Percentiles rank a stretch among this genome's conserved stretches.
phyloP scores from a whole-genome alignment of 92 coral and sea anemone genomes.

The Zoanthus sansibaricus region DNA sequence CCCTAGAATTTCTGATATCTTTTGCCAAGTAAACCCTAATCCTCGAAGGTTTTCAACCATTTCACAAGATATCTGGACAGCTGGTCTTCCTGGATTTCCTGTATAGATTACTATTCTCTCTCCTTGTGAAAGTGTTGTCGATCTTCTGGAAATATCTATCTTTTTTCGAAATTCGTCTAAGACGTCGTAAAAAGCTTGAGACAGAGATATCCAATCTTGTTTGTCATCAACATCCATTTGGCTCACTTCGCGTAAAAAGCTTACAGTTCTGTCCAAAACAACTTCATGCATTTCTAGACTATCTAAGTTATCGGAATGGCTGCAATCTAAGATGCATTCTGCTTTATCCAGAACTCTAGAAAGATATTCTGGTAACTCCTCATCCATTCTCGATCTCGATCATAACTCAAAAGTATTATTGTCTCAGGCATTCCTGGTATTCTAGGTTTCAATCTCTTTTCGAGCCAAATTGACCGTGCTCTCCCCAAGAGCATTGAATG shows the following conservation, averaged over 20 bases:
- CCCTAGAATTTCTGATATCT: constrained; percentile 10
- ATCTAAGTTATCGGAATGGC: constrained; percentile 38
- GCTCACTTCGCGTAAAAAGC: no score
- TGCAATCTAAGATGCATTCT: constrained; percentile 39
- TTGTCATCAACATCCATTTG: no score
- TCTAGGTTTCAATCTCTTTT: constrained; percentile 37
- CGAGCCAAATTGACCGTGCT: constrained; percentile 39
- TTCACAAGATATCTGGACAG: constrained; percentile 15
- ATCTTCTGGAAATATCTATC: constrained; percentile 15
- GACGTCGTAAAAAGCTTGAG: constrained; percentile 36
- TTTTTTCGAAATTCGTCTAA: background rate
- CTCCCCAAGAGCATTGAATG: constrained; percentile 27
- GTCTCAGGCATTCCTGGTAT: constrained; percentile 32
- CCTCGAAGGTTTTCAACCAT: constrained; percentile 15
- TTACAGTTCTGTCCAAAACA: constrained; percentile 49
- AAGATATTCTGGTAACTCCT: no score
- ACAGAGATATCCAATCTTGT: no score
- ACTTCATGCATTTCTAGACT: constrained; percentile 43
- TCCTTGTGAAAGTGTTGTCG: constrained; percentile 10
- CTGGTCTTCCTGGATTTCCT: constrained; percentile 20
- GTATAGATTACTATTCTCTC: constrained; percentile 8
- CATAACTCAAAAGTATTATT: background rate
- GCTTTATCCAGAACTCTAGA: background rate
- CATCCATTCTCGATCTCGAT: constrained; percentile 35
- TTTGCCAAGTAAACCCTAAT: constrained; percentile 8